Evolutionary conservation across 1,140 invertebrate species (phyloP).

Genomic region (Drosophila gunungcola): DNA sequence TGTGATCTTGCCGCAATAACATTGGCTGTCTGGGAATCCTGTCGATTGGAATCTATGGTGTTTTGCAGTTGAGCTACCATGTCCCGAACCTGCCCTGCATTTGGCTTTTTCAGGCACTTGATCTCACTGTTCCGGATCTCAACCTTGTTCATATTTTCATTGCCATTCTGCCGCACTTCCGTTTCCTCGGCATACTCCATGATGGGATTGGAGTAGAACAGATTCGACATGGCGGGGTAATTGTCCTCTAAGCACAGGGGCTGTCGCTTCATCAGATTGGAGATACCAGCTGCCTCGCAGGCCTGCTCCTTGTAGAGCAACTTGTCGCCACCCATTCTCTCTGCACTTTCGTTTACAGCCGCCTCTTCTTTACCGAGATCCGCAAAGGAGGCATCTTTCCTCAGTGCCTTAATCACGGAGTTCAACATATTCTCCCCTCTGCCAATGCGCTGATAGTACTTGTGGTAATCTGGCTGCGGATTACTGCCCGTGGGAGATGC

Average conservation of each 20-base stretch:
- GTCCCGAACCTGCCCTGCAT: constrained; percentile 58
- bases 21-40: constrained; percentile 46
- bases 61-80: constrained; percentile 85
- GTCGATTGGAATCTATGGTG: constrained; percentile 80
- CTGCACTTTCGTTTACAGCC: constrained; percentile 56
- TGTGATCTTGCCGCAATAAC: constrained; percentile 66
- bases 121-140: constrained; percentile 71
- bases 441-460: constrained; percentile 58
- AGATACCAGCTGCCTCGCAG: constrained; percentile 51
- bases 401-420: constrained; percentile 70
- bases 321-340: constrained; percentile 53
- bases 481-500: constrained; percentile 49
- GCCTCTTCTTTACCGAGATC: constrained; percentile 66
- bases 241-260: constrained; percentile 59
- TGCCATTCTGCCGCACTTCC: constrained; percentile 38
- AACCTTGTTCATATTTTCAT: constrained; percentile 52
- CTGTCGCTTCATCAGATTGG: constrained; percentile 63
- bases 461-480: constrained; percentile 40
- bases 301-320: constrained; percentile 63
- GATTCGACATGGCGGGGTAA: constrained; percentile 17
- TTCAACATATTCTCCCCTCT: constrained; percentile 71
- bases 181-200: constrained; percentile 40
- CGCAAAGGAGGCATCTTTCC: constrained; percentile 61
- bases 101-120: constrained; percentile 84
- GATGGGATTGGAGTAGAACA: constrained; percentile 54